Base-by-base conservation (phyloP, 2,888 invertebrate genomes). In the Heteromurus nitidus region DNA sequence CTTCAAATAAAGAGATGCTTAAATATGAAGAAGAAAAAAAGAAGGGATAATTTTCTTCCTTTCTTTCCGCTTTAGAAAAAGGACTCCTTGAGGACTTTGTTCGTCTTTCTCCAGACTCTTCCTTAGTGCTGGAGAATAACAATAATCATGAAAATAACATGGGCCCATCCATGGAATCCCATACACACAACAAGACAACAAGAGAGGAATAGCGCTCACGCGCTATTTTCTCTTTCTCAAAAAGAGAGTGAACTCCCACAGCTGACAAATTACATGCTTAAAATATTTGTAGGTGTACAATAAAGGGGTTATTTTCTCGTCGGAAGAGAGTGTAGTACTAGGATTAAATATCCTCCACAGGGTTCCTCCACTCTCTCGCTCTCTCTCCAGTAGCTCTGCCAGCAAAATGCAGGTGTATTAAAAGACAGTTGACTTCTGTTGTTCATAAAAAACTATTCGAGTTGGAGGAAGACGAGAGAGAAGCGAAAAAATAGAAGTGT, bases 191-290 rank as follows among this genome's bases (percentile, higher is more conserved):
- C 5, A 22, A 11, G 30, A 13, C 3, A 11, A 22, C n/a, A 68
- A 36, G 9, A 47, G 22, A n/a, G n/a, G n/a, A n/a, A n/a, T n/a
- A n/a, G 18, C 36, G 13, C n/a, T 60, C 60, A n/a, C 9, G 50
- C 3, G 13, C n/a, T 50, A 13, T 50, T 11, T 50, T 50, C 18
- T 50, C 50, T n/a, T 50, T 5, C 13, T 13, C 36, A 36, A 36
- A 9, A 36, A 13, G 36, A 36, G 36, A 7, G n/a, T 50, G 5
- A 18, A 30, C 42, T 62, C 62, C 62, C 75, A 80, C 72, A 58
- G 58, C 72, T 67, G 73, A 80, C 80, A 80, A 80, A 80, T 73
- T 80, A 73, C 80, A 53, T 50, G 36, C 47, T 31, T 70, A 65
- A 44, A 65, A 65, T 65, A 65, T 65, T 65, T 65, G 7, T 18